A percentile compares a stretch with the other conserved stretches of the same genome.
Evolutionary conservation across 2,113 vertebrate species (phyloP).

Genomic region (Garra rufa): DNA sequence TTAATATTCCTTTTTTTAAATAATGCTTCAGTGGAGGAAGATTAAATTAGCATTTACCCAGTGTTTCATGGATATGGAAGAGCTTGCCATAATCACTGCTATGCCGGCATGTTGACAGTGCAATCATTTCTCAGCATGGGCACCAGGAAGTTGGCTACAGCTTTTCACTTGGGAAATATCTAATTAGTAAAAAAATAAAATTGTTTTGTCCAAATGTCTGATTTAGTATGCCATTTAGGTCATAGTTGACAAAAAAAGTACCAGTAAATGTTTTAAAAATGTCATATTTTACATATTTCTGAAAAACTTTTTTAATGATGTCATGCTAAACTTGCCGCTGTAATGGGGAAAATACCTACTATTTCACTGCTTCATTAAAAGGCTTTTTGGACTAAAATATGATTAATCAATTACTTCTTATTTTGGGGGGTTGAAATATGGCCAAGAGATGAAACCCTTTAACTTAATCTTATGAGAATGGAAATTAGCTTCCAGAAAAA

Average conservation of each 20-base stretch:
- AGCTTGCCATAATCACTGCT: background rate
- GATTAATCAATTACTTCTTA: too few species aligned
- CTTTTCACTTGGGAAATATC: background rate
- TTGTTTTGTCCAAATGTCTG: background rate
- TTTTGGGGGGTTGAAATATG: too few species aligned
- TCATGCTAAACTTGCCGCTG: too few species aligned
- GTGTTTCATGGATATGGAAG: background rate
- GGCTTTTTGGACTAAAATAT: too few species aligned
- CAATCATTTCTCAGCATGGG: background rate
- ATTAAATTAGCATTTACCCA: background rate
- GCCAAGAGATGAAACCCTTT: background rate
- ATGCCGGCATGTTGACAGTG: background rate
- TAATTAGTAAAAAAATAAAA: background rate
- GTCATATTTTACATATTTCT: background rate
- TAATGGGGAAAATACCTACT: too few species aligned
- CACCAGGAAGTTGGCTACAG: background rate
- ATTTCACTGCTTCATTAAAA: too few species aligned
- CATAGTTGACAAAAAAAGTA: too few species aligned
- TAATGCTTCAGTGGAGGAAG: background rate
- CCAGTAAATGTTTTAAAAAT: too few species aligned
- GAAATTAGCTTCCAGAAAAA: background rate
- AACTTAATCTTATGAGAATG: background rate
- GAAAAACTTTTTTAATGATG: too few species aligned
- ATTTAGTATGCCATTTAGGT: background rate
- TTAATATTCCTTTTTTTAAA: background rate